These are phyloP conservation scores for Maylandia zebra DNA, from an alignment of 2,113 vertebrate species.

Conservation along the genomic window DNA sequence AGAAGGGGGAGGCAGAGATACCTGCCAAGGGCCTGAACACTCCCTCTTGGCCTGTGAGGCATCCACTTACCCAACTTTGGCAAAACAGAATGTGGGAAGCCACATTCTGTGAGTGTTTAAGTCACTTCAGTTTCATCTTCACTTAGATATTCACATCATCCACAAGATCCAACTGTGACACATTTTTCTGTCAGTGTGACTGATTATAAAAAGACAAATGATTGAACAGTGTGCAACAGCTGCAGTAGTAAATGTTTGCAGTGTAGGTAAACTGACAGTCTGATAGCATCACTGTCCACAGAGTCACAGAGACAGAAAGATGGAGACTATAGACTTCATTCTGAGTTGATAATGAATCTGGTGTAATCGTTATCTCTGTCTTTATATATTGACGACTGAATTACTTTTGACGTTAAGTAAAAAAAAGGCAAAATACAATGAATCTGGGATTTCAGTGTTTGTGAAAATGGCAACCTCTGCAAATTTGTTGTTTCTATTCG, in stretches of 20 bases:
- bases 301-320: neutral
- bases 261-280: neutral
- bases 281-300: neutral
- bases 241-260: neutral
- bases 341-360: neutral
- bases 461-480: neutral
- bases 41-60: neutral
- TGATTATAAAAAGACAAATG: neutral
- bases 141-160: neutral
- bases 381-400: neutral
- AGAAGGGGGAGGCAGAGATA: neutral
- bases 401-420: neutral
- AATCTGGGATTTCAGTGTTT: neutral
- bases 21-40: neutral
- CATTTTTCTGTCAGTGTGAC: neutral
- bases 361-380: neutral
- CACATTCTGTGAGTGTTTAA: neutral
- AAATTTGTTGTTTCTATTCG: neutral
- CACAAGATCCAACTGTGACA: neutral
- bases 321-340: neutral
- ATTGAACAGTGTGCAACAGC: neutral
- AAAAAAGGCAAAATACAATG: neutral
- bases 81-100: neutral
- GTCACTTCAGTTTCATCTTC: neutral
- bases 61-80: neutral